A percentile compares a stretch with the other conserved stretches of the same genome.
Conservation (phyloP, 1,140 invertebrate species). For the Drosophila pectinifera region DNA sequence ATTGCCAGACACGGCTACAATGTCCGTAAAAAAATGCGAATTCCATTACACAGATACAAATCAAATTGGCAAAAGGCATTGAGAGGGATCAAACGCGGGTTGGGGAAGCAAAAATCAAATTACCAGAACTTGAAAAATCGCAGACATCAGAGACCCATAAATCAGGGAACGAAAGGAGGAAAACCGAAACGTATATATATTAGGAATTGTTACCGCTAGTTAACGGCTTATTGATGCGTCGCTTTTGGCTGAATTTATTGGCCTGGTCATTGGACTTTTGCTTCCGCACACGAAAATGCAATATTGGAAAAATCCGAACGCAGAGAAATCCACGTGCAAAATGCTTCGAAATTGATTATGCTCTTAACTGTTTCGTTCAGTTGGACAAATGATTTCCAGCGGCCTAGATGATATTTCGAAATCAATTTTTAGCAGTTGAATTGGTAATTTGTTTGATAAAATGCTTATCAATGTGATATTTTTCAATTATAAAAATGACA, state of each 20-base stretch:
- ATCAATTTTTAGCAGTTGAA: not conserved
- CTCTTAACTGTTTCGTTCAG: not conserved
- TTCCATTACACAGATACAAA: constrained; percentile 78
- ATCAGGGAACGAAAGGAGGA: constrained; percentile 43
- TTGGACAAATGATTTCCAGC: not conserved
- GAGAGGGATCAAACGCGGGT: constrained; percentile 20
- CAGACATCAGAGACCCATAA: constrained; percentile 77
- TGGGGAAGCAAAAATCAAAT: constrained; percentile 72
- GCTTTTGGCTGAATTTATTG: constrained; percentile 74
- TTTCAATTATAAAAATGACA: too few relatives aligned
- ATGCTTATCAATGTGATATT: too few relatives aligned
- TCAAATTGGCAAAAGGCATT: constrained; percentile 64
- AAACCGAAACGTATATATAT: constrained; percentile 50
- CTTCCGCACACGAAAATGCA: constrained; percentile 31
- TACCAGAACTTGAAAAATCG: constrained; percentile 75
- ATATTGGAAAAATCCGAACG: constrained; percentile 29
- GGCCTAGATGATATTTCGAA: not conserved
- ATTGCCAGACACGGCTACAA: constrained; percentile 36
- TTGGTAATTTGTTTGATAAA: too few relatives aligned
- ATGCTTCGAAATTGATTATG: constrained; percentile 25
- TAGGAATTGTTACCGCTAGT: constrained; percentile 77
- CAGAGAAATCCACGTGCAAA: constrained; percentile 20
- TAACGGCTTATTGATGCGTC: constrained; percentile 80
- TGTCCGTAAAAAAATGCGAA: constrained; percentile 45
- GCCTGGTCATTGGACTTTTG: constrained; percentile 65